phyloP scores from a whole-genome alignment of 1,140 invertebrate species.

The Drosophila cardini region DNA sequence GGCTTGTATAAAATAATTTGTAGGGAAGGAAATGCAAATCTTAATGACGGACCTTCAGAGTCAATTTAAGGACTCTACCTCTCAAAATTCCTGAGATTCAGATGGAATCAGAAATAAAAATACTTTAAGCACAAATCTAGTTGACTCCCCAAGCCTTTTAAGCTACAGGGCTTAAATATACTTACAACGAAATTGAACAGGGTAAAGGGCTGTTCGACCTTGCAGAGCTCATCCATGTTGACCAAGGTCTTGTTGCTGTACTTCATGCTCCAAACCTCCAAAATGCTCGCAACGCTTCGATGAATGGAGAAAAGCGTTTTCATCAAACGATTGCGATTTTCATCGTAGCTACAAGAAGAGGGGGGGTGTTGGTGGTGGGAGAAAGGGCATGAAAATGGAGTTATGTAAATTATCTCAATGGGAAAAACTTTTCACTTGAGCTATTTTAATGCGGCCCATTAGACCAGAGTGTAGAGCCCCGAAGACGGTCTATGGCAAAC shows the following conservation, averaged over 20 bases:
- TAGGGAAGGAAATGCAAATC: no score
- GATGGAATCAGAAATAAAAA: not conserved
- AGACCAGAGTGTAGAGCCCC: constrained; percentile 67
- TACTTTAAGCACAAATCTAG: not conserved
- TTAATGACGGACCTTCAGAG: no score
- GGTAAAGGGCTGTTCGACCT: constrained; percentile 86
- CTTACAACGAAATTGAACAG: constrained; percentile 87
- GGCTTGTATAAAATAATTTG: no score
- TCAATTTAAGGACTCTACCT: no score
- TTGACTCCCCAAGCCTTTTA: not conserved
- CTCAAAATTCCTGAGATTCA: no score
- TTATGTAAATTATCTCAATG: constrained; percentile 71
- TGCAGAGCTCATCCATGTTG: constrained; percentile 86
- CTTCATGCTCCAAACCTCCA: constrained; percentile 91
- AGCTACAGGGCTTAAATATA: not conserved
- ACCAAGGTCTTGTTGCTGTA: constrained; percentile 84
- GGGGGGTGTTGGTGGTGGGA: no score
- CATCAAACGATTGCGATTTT: constrained; percentile 85
- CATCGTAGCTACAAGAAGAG: constrained; percentile 82
- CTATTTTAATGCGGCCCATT: constrained; percentile 75
- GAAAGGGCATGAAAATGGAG: not conserved
- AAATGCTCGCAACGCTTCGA: constrained; percentile 91
- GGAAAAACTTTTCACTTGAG: constrained; percentile 76
- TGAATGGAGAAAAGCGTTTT: constrained; percentile 92
- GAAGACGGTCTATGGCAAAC: constrained; percentile 46